Percentiles rank a stretch among this genome's conserved stretches.
phyloP scores from a whole-genome alignment of 2,797 vertebrate species.

The Sardinella longiceps region DNA sequence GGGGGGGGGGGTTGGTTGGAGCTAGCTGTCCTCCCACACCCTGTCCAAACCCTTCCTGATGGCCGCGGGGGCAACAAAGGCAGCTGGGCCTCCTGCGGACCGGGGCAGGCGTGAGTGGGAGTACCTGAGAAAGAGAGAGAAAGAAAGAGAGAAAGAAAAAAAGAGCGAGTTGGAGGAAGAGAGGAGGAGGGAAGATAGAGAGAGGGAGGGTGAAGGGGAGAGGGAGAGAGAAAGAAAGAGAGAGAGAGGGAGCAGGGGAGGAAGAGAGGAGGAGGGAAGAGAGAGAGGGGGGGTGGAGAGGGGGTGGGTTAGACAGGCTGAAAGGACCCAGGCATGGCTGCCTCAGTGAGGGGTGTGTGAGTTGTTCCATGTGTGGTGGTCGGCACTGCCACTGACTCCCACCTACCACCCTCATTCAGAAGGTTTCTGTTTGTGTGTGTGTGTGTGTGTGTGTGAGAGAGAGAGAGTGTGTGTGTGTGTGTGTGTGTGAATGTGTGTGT shows the following conservation, averaged over 20 bases:
- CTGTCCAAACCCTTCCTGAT: constrained; percentile 56
- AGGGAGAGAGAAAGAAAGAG: neutral
- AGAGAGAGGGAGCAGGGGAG: too few relatives aligned
- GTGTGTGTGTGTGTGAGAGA: neutral
- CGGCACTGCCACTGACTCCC: neutral
- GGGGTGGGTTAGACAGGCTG: neutral
- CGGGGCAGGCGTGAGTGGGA: constrained; percentile 46
- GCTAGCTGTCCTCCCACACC: constrained; percentile 77
- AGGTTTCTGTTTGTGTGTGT: neutral
- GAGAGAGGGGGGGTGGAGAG: neutral
- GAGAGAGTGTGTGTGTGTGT: too few relatives aligned
- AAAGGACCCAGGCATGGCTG: neutral
- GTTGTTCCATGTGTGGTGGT: constrained; percentile 14
- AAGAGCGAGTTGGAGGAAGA: too few relatives aligned
- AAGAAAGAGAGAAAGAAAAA: neutral
- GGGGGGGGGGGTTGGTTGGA: constrained; percentile 63
- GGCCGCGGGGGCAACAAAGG: constrained; percentile 47
- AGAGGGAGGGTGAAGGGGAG: neutral
- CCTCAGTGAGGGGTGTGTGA: constrained; percentile 7
- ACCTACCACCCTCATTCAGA: too few relatives aligned
- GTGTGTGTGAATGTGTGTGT: too few relatives aligned
- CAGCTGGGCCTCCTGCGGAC: constrained; percentile 44
- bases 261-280: too few relatives aligned
- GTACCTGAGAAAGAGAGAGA: constrained; percentile 51
- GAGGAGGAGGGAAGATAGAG: constrained; percentile 42